Evolutionary conservation across 92 coral and sea anemone species (phyloP).

Genomic region (Palythoa heliodiscus): DNA sequence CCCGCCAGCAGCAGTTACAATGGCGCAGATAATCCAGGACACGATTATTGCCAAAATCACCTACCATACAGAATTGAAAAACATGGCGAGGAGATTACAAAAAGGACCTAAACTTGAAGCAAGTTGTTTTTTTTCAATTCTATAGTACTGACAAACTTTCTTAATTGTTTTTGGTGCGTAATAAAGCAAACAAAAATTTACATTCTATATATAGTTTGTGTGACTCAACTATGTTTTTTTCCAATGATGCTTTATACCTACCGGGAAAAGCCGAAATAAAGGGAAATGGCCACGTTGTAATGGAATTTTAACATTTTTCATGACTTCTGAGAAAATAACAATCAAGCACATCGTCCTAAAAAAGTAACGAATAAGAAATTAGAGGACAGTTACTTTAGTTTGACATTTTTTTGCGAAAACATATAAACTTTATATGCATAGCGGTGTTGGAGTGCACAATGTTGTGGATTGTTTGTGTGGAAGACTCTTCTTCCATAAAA

Average conservation of each 20-base stretch:
- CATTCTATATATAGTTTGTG: too few species aligned
- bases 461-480: too few species aligned
- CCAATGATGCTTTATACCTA: constrained; percentile 40
- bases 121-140: too few species aligned
- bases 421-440: neutral
- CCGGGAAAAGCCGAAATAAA: constrained; percentile 86
- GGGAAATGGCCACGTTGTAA: constrained; percentile 67
- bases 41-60: constrained; percentile 71
- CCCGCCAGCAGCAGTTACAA: constrained; percentile 83
- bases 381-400: neutral
- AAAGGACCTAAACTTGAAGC: neutral
- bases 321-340: constrained; percentile 71
- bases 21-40: constrained; percentile 85
- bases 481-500: too few species aligned
- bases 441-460: neutral
- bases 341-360: constrained; percentile 80
- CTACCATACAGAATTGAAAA: constrained; percentile 18
- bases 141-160: too few species aligned
- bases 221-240: too few species aligned
- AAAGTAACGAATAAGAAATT: neutral
- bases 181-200: too few species aligned
- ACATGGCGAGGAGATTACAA: neutral
- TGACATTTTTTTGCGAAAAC: neutral
- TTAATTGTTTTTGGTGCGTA: too few species aligned
- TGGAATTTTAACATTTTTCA: constrained; percentile 72